Base-by-base conservation (phyloP, 2,888 invertebrate species). In the Xestia sexstrigata region DNA sequence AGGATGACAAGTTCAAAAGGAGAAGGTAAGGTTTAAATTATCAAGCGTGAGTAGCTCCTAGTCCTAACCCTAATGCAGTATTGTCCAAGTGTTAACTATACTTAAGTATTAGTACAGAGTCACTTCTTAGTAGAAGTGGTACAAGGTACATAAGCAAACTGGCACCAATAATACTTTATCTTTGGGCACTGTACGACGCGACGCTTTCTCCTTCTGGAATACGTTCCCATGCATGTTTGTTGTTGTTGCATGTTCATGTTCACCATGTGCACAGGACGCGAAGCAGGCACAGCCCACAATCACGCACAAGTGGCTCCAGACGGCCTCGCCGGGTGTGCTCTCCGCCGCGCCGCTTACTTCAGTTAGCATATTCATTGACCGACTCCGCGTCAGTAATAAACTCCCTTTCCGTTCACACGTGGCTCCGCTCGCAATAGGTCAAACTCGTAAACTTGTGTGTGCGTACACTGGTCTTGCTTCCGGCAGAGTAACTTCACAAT, bases 361-460 rank as follows among this genome's bases (percentile, higher is more conserved):
- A 55, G 30, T 60, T 17, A 20, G 11, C 30, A 23, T 35, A 45
- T 42, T 42, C n/a, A 26, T 20, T 67, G n/a, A 35, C 58, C 20
- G 26, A 60, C 30, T 17, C 20, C 30, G 4, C 17, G 42, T 89
- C 80, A 88, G 45, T 88, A 87, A 69, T 85, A 79, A n/a, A 81
- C 67, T 47, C 82, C 42, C 47, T 73, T 81, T n/a, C 79, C 72
- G 66, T 62, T 72, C 42, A 67, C 66, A 60, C 76, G 60, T 9
- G 87, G 82, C 26, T 77, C 81, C 39, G 68, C 79, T 26, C 68
- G 80, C 45, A 90, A 71, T 68, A 91, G 78, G 79, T 91, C 81
- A 58, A 91, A 90, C 79, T 90, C 86, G 83, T 89, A 91, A 63
- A 88, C 78, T 45, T 88, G 77, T n/a, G 70, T 63, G 45, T 76